Evolutionary conservation across 2,113 vertebrate species (phyloP).

Genomic region (Montifringilla adamsi): DNA sequence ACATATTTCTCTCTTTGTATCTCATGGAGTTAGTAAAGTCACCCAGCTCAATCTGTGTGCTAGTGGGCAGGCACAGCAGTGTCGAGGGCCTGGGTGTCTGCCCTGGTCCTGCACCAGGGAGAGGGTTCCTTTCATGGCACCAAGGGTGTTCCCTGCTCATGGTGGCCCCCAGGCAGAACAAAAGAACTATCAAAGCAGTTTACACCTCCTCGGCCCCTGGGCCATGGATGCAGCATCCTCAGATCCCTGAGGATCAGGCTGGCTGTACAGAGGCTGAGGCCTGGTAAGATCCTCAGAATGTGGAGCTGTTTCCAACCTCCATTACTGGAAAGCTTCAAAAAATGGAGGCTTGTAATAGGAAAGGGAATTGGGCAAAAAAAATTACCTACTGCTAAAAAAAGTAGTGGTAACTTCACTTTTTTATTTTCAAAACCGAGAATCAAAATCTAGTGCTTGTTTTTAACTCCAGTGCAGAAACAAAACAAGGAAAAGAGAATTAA

Average conservation of each 20-base stretch:
- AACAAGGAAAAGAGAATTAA: neutral
- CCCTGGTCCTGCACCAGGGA: neutral
- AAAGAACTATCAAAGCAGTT: neutral
- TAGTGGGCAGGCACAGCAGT: neutral
- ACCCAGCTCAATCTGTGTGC: neutral
- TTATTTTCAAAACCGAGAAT: neutral
- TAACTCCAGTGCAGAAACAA: neutral
- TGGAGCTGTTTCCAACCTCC: neutral
- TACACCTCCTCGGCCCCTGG: neutral
- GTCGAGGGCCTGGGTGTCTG: fast-evolving
- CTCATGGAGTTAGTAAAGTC: neutral
- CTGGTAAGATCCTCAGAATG: neutral
- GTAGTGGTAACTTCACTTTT: neutral
- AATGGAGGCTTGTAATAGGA: neutral
- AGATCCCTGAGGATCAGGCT: neutral
- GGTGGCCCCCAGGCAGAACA: neutral
- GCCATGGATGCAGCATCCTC: fast-evolving
- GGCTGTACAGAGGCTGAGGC: neutral
- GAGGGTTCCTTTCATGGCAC: neutral
- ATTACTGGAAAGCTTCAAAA: neutral
- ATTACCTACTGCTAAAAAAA: neutral
- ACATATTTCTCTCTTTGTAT: neutral
- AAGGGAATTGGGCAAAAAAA: neutral
- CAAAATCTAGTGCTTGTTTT: neutral
- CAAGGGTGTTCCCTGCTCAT: neutral